Evolutionary conservation across 2,797 vertebrate species (phyloP).

Genomic region (Tachyglossus aculeatus): DNA sequence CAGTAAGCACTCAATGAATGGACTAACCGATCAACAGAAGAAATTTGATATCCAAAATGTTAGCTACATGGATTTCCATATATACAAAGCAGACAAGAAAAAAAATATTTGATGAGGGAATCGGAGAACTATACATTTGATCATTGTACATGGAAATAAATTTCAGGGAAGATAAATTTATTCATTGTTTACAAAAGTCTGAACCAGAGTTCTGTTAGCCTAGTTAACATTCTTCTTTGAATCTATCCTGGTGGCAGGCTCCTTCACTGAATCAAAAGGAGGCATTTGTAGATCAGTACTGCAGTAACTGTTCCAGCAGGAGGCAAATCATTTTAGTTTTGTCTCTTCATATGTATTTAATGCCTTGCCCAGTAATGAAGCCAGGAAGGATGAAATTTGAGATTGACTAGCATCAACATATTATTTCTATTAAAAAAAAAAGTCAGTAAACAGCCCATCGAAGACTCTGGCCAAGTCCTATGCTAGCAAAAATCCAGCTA

Average conservation of each 20-base stretch:
- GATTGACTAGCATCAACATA: not conserved
- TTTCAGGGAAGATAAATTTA: not conserved
- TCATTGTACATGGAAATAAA: not conserved
- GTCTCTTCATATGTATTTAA: accelerated
- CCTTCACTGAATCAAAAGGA: too few species aligned
- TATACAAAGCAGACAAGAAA: not conserved
- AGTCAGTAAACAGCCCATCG: too few species aligned
- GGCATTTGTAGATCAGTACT: too few species aligned
- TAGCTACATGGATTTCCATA: too few species aligned
- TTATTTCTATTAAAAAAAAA: too few species aligned
- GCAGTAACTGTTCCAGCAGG: not conserved
- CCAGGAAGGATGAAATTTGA: not conserved
- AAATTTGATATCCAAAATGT: too few species aligned
- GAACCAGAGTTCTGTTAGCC: not conserved
- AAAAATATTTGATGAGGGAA: not conserved
- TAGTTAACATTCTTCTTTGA: too few species aligned
- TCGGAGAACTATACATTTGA: not conserved
- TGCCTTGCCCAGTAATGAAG: not conserved
- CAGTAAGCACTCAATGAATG: not conserved
- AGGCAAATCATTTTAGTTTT: not conserved
- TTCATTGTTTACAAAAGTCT: not conserved
- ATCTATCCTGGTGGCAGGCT: too few species aligned
- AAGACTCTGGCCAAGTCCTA: too few species aligned
- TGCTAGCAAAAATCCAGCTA: too few species aligned
- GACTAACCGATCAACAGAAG: not conserved